Evolutionary conservation across 2,888 invertebrate genomes (phyloP).

Genomic region (Diaphora mendica): DNA sequence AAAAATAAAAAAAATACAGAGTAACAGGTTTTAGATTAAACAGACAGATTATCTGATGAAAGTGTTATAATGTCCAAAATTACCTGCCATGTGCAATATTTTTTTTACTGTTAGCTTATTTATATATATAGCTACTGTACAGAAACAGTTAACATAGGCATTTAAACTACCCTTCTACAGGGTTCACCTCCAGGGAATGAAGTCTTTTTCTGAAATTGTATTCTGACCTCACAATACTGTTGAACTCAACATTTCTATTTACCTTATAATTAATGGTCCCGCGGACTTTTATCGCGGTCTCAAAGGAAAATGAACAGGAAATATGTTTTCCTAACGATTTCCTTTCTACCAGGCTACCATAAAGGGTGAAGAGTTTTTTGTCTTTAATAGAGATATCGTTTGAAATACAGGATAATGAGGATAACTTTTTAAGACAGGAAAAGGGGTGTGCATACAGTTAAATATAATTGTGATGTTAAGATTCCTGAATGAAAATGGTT

Average conservation of each 20-base stretch:
- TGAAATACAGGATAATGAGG: constrained; percentile 33
- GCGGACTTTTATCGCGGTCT: constrained; percentile 10
- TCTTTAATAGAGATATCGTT: constrained; percentile 31
- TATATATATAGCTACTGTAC: no score
- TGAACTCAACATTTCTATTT: constrained; percentile 25
- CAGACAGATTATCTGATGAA: no score
- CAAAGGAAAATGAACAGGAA: constrained; percentile 49
- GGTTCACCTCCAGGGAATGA: background rate
- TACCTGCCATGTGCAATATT: background rate
- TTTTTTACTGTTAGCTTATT: background rate
- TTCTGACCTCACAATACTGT: background rate
- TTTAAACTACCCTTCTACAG: background rate
- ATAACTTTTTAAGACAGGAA: constrained; percentile 15
- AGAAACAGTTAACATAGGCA: background rate
- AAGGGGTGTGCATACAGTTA: constrained; percentile 14
- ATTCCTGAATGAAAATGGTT: constrained; percentile 8
- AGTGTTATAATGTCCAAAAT: no score
- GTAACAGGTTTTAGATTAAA: no score
- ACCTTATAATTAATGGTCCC: constrained; percentile 32
- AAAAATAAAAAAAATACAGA: no score
- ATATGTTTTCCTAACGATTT: constrained; percentile 48
- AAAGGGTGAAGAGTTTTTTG: constrained; percentile 34
- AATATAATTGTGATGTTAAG: constrained; percentile 17
- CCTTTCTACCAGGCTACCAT: constrained; percentile 37
- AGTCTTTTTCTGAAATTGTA: background rate